These are phyloP conservation scores for Meloe dianella DNA, from an alignment of 2,888 invertebrate genomes.

Conservation along the genomic window DNA sequence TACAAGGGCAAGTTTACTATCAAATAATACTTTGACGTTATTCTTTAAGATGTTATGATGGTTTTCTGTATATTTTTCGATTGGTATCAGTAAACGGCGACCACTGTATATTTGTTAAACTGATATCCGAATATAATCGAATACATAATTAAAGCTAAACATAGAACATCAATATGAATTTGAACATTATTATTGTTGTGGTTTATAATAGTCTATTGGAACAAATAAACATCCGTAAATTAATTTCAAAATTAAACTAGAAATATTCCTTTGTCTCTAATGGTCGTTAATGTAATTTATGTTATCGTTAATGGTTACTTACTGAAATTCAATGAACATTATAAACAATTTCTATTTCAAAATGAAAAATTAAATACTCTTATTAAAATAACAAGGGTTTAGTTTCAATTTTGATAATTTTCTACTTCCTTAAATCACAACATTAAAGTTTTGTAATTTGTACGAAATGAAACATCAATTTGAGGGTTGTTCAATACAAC, in stretches of 20 bases:
- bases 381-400: background rate
- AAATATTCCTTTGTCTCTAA: conserved; percentile 8
- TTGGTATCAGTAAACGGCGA: background rate
- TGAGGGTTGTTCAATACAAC: background rate
- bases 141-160: background rate
- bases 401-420: background rate
- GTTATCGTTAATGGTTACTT: background rate
- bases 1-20: no score
- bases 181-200: conserved; percentile 5
- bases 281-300: background rate
- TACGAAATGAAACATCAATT: background rate
- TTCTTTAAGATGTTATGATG: no score
- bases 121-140: background rate
- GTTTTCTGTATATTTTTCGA: no score
- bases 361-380: background rate
- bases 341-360: background rate
- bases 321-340: background rate
- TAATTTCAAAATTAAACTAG: background rate
- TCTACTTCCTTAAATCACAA: background rate
- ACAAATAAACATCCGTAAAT: background rate
- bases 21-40: no score
- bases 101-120: background rate
- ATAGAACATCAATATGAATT: background rate
- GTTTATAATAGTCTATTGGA: background rate
- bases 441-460: background rate